A percentile compares a stretch with the other conserved stretches of the same genome.
These are phyloP conservation scores for Strigamia crassipes DNA, from an alignment of 2,888 invertebrate genomes.

Conservation along the genomic window DNA sequence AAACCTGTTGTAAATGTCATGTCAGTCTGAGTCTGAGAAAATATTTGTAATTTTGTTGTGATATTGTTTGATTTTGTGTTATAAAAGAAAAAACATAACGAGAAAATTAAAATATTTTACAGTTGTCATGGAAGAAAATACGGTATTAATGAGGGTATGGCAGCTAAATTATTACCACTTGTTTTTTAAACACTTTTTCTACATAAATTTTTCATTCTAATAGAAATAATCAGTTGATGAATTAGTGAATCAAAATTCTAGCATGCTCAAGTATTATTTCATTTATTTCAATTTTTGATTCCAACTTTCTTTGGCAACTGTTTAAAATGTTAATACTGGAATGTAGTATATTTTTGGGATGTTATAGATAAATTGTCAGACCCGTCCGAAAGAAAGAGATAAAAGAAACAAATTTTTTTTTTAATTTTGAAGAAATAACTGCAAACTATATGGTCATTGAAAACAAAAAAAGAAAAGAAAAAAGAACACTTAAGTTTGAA, in stretches of 20 bases:
- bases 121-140: background rate
- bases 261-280: background rate
- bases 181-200: background rate
- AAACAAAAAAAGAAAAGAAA: background rate
- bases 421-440: slow-evolving; percentile 13
- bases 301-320: background rate
- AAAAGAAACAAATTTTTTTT: background rate
- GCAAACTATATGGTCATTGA: background rate
- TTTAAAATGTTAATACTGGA: background rate
- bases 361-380: slow-evolving; percentile 10
- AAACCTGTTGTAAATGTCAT: background rate
- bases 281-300: background rate
- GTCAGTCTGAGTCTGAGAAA: slow-evolving; percentile 12
- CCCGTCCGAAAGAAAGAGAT: background rate
- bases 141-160: background rate
- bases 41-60: slow-evolving; percentile 21
- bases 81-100: background rate
- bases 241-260: background rate
- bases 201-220: no score
- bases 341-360: slow-evolving; percentile 1
- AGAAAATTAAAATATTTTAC: background rate
- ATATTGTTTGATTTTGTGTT: background rate
- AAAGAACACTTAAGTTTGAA: background rate
- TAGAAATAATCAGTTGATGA: no score
- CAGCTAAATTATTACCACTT: slow-evolving; percentile 1